Evolutionary conservation across 2,888 invertebrate species (phyloP), one percentile per base, ranked within the genome.

Genomic region (Vannuccia rotundouncinata): DNA sequence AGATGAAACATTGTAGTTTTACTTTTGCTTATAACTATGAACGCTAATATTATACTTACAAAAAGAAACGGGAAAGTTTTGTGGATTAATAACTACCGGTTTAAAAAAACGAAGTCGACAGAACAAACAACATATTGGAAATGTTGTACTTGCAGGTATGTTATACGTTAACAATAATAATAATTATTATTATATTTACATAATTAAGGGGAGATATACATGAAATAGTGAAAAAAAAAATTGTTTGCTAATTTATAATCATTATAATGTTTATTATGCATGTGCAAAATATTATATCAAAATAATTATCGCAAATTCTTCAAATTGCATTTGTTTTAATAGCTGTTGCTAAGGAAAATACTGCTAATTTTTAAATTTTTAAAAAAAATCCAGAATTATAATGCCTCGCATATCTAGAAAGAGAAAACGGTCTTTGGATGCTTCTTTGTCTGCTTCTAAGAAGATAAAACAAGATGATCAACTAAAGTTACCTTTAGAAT

Each of bases 181-280:
- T n/a, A n/a, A n/a, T n/a, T n/a, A n/a, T n/a, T n/a, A n/a, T n/a
- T n/a, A n/a, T n/a, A n/a, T n/a, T n/a, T n/a, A n/a, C n/a, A n/a
- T n/a, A n/a, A n/a, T 66, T 66, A 66, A 66, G 66, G 66, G 66
- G 66, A 66, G 66, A 66, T 66, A 66, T 66, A 66, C 66, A 66
- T 66, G 66, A 66, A 66, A 66, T 22, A 66, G 66, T 66, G 66
- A 66, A 66, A 27, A 66, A 66, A 66, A 66, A 5, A 66, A 13
- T 66, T 66, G 66, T 66, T 66, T 66, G 66, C 66, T 66, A 66
- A 66, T 66, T 66, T 66, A 66, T 66, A 66, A 66, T 66, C 66
- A 66, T 66, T 66, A 66, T 66, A 66, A 66, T 66, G 66, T 66
- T 2, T 66, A 66, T 66, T 66, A 66, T 66, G 66, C 66, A 66